Percentiles rank a stretch among this genome's conserved stretches.
Conservation (phyloP, 1,140 invertebrate genomes). For the Zaprionus tsacasi region DNA sequence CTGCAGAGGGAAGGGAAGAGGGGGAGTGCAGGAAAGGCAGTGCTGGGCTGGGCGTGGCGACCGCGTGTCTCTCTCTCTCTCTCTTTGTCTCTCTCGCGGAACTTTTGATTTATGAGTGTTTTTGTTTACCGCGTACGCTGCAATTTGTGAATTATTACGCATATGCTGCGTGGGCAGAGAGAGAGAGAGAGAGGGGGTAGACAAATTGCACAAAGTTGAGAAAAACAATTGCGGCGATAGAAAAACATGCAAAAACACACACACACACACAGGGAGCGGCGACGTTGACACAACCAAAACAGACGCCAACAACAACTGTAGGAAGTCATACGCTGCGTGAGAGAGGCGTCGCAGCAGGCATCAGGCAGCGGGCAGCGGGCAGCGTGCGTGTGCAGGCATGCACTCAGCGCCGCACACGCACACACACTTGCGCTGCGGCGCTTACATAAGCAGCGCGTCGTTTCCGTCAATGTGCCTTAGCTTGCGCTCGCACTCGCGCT, state of each 20-base stretch:
- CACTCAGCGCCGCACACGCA: constrained; percentile 23
- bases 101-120: constrained; percentile 56
- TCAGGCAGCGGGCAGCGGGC: constrained; percentile 16
- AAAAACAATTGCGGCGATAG: constrained; percentile 77
- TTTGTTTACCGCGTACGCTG: constrained; percentile 71
- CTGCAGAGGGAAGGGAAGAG: constrained; percentile 7
- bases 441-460: constrained; percentile 72
- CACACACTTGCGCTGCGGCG: not conserved
- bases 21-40: not conserved
- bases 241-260: constrained; percentile 65
- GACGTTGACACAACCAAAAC: constrained; percentile 8
- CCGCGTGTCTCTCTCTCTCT: constrained; percentile 37
- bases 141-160: constrained; percentile 79
- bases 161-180: constrained; percentile 42
- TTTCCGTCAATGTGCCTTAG: constrained; percentile 62
- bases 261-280: constrained; percentile 1
- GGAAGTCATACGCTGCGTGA: constrained; percentile 46
- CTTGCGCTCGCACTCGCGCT: constrained; percentile 11
- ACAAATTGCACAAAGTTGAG: constrained; percentile 80
- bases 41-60: constrained; percentile 56
- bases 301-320: constrained; percentile 58
- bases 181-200: constrained; percentile 23
- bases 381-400: constrained; percentile 9
- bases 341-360: not conserved
- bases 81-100: not conserved